Percentiles rank a stretch among this genome's conserved stretches.
Conservation (phyloP, 2,797 vertebrate species). For the Danio jaintianensis region DNA sequence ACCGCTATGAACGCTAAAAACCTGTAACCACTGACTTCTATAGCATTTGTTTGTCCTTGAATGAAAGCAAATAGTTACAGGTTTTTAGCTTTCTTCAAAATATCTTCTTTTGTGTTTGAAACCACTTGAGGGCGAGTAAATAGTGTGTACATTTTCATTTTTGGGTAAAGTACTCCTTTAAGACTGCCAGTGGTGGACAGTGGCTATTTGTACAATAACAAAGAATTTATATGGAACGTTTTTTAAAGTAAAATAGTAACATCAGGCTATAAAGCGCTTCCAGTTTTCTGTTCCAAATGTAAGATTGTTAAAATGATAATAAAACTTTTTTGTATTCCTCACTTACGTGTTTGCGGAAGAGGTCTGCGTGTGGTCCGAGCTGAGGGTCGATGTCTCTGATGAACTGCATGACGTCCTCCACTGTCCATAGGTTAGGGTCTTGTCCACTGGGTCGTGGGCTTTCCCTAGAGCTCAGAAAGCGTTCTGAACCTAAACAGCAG, state of each 20-base stretch:
- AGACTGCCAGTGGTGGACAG: no score
- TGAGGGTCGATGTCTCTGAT: slow-evolving; percentile 92
- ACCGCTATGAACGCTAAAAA: no score
- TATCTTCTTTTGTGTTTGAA: no score
- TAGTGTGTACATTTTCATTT: no score
- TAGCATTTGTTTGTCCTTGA: no score
- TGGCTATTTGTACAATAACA: no score
- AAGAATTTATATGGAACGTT: no score
- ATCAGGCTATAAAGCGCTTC: not conserved
- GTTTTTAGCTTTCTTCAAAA: no score
- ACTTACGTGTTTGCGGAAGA: slow-evolving; percentile 97
- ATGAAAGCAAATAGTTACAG: no score
- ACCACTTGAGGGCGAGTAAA: no score
- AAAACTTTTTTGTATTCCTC: not conserved
- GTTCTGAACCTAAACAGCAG: slow-evolving; percentile 79
- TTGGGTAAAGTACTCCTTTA: no score
- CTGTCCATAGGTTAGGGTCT: slow-evolving; percentile 92
- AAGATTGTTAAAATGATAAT: not conserved
- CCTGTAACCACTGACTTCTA: no score
- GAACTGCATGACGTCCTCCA: slow-evolving; percentile 97
- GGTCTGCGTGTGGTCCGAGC: slow-evolving; percentile 93
- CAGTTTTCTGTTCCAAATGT: not conserved
- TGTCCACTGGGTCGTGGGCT: slow-evolving; percentile 77
- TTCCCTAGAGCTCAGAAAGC: slow-evolving; percentile 78
- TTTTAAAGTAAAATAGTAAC: not conserved